phyloP scores from a whole-genome alignment of 53 echinoderm and acorn worm genomes.

The Hippasteria phrygiana region DNA sequence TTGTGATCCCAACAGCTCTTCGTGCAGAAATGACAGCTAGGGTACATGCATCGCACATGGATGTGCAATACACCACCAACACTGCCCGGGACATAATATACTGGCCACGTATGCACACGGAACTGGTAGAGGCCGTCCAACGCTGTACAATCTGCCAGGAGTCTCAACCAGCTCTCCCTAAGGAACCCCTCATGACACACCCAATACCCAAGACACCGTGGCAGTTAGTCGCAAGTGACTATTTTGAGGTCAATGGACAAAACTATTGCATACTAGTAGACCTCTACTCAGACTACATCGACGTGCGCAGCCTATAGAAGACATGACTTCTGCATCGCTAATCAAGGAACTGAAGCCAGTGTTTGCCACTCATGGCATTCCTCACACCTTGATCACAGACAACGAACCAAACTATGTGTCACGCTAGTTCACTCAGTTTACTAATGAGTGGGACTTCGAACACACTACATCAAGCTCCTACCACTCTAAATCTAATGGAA shows the following conservation, averaged over 20 bases:
- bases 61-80: background rate
- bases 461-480: background rate
- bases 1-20: background rate
- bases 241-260: background rate
- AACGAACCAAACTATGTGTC: background rate
- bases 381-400: background rate
- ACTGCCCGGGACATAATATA: background rate
- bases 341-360: background rate
- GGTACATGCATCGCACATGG: background rate
- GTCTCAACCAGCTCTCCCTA: background rate
- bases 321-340: background rate
- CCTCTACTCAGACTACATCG: conserved; percentile 11
- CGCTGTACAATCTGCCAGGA: conserved; percentile 1
- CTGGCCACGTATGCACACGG: background rate
- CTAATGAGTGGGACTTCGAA: background rate
- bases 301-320: background rate
- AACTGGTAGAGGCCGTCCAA: background rate
- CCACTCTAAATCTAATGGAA: background rate
- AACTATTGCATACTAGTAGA: background rate
- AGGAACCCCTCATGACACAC: conserved; percentile 7
- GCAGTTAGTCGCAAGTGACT: conserved; percentile 4
- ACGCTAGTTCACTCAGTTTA: conserved; percentile 14
- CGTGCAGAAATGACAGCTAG: background rate
- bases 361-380: conserved; percentile 8
- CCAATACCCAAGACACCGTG: background rate